Base-by-base conservation (phyloP, 2,113 vertebrate species). In the Craseonycteris thonglongyai region DNA sequence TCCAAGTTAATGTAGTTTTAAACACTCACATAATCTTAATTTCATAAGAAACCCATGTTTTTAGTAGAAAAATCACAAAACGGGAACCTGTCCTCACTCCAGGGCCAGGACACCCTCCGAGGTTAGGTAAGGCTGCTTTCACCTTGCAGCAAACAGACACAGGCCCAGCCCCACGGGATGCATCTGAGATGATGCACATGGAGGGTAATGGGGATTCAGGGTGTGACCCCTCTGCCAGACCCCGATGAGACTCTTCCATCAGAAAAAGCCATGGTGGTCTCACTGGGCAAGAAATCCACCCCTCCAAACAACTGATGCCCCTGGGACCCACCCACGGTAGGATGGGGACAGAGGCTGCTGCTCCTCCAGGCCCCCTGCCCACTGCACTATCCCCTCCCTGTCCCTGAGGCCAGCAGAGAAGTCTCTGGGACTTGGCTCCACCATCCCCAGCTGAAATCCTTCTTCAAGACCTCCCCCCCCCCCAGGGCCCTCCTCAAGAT, bases 181-280 rank as follows among this genome's bases (percentile, higher is more conserved):
- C 69, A 84, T 76, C 3, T 45, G 91, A 96, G 93, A 63, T 95
- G 86, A 91, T 93, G 68, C 83, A 59, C 89, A 90, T 83, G 47
- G 92, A 79, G 71, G 83, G 49, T 38, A 63, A 93, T 9, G 7
- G 78, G 93, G 80, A n/a, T 91, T 94, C 68, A 92, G 76, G n/a
- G 69, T 1, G 40, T 0, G 0, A 38, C 56, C 38, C 38, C 54
- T 56, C 35, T 47, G n/a, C 59, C 40, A 9, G 12, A 21, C 65
- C 83, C 84, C 1, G 5, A 11, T 16, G 38, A 38, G 45, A 69
- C 16, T 51, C 66, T 51, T 75, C 65, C 22, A 35, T 54, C 38
- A 24, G 58, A 11, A 95, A 83, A 87, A 21, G 45, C 14, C 18
- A 9, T 71, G 7, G 45, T 7, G 42, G 15, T 28, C 54, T 85